phyloP scores from a whole-genome alignment of 2,888 invertebrate species.

The Oconnorella tubifera region DNA sequence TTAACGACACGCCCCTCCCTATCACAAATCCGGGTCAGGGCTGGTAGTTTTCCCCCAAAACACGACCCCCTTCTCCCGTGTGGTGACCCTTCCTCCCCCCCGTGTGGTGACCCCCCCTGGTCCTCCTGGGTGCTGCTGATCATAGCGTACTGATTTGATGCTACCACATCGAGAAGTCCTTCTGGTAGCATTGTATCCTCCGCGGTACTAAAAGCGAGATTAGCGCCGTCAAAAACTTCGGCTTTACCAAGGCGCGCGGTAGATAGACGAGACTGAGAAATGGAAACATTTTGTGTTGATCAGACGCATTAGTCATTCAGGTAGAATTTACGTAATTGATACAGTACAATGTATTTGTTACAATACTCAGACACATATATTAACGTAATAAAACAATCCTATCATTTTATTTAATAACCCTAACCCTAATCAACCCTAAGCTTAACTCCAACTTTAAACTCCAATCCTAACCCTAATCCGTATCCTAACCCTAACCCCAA shows the following conservation, averaged over 20 bases:
- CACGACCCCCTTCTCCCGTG: neutral
- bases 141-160: neutral
- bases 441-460: no score
- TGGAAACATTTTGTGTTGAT: no score
- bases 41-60: neutral
- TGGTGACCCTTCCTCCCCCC: neutral
- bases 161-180: neutral
- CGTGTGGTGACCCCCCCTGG: neutral
- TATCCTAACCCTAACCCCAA: no score
- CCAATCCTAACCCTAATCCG: no score
- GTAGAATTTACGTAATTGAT: no score
- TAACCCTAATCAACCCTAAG: no score
- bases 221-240: neutral
- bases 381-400: no score
- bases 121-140: neutral
- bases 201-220: neutral
- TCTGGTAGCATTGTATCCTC: neutral
- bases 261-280: neutral
- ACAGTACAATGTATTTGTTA: no score
- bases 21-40: neutral
- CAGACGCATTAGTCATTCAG: neutral
- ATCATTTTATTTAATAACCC: no score
- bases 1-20: neutral
- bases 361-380: no score
- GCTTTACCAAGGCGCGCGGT: neutral